Base-by-base conservation (phyloP, 1,140 invertebrate genomes). In the Drosophila lacertosa region DNA sequence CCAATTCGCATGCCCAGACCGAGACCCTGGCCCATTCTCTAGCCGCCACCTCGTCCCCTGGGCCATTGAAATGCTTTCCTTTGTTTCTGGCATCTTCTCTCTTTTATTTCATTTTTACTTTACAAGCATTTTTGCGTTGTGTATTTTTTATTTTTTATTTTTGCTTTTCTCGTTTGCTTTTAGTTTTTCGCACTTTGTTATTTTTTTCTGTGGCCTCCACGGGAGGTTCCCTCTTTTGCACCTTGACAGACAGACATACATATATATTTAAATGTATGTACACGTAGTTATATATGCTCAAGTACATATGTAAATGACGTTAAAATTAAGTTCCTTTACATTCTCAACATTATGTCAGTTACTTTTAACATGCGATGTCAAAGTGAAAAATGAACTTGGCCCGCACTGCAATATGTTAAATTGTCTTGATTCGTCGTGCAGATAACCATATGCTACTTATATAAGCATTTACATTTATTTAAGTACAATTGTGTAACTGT, bases 21-120 rank as follows among this genome's bases (percentile, higher is more conserved):
- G n/a, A n/a, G n/a, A n/a, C n/a, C n/a, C n/a, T n/a, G n/a, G n/a
- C n/a, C 44, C 44, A 13, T n/a, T 58, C 40, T 29, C 26, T 29
- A 29, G 26, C 26, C 26, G 26, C 29, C 29, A 20, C 42, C 42
- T 24, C 22, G 11, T 22, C 54, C 10, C 22, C 51, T n/a, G n/a
- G 58, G 39, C 57, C 77, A 71, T 70, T 53, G 47, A 58, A 69
- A 50, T 62, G 66, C 59, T 62, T 79, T 84, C 39, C 71, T 75
- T 83, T 83, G 83, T 78, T 88, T 69, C 71, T 50, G 33, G 18
- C 68, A 57, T 73, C 57, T 69, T 67, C 57, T 58, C 10, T 60
- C 53, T 32, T 37, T 57, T 32, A 48, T 65, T 45, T 20, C 42
- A 18, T 29, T 29, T 65, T 18, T 65, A 16, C 45, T 48, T 32